These are phyloP conservation scores for Miltochrista miniata DNA, from an alignment of 2,888 invertebrate species.

Conservation along the genomic window DNA sequence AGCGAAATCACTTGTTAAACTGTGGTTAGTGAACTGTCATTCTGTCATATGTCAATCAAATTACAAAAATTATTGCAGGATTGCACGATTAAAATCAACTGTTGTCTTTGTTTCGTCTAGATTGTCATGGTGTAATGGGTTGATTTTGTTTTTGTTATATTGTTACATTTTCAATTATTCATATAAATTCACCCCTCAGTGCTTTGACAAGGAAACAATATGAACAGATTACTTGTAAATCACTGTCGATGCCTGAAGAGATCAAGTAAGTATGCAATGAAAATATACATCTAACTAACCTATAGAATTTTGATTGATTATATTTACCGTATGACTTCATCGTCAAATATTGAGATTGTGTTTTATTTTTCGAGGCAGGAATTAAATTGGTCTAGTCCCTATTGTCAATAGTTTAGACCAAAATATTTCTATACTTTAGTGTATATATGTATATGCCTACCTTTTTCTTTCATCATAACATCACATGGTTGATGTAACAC, in stretches of 20 bases:
- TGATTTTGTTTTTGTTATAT: conserved; percentile 77
- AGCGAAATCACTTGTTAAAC: no score
- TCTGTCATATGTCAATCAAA: no score
- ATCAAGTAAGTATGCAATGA: conserved; percentile 63
- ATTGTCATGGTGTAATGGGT: conserved; percentile 74
- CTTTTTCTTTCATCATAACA: conserved; percentile 21
- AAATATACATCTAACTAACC: conserved; percentile 40
- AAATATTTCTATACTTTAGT: no score
- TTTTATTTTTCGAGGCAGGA: conserved; percentile 41
- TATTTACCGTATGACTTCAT: conserved; percentile 51
- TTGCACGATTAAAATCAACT: background rate
- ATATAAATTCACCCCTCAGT: conserved; percentile 31
- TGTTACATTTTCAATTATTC: conserved; percentile 61
- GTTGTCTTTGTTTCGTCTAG: conserved; percentile 30
- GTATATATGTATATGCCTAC: no score
- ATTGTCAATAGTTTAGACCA: no score
- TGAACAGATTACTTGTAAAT: conserved; percentile 73
- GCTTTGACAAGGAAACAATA: conserved; percentile 47
- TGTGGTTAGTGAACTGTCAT: no score
- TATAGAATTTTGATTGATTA: conserved; percentile 63
- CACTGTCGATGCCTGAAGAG: conserved; percentile 68
- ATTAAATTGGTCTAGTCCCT: background rate
- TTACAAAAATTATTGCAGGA: no score
- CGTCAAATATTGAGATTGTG: conserved; percentile 33
- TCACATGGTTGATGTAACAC: conserved; percentile 16